These are phyloP conservation scores for Myotis lucifugus DNA, from an alignment of 2,113 vertebrate species.

Conservation along the genomic window DNA sequence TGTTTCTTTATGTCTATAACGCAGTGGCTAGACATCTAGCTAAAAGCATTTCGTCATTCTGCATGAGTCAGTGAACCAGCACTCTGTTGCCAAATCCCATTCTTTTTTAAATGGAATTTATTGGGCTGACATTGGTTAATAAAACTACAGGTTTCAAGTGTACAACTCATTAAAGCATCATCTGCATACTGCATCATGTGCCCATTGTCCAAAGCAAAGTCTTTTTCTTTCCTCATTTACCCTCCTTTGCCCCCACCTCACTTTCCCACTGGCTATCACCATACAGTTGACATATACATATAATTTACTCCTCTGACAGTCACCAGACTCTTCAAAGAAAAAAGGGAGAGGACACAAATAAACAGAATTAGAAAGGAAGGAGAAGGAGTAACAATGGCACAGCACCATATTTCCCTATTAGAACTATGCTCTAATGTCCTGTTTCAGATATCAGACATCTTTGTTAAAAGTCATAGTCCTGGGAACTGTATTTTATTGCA, in stretches of 20 bases:
- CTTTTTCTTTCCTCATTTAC: background rate
- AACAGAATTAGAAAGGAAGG: background rate
- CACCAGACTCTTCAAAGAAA: background rate
- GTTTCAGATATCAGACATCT: background rate
- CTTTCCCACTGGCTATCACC: background rate
- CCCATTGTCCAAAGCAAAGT: background rate
- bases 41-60: background rate
- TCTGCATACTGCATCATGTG: background rate
- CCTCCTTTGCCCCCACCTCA: background rate
- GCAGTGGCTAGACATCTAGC: background rate
- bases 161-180: background rate
- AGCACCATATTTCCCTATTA: background rate
- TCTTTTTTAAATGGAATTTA: background rate
- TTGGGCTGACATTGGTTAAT: background rate
- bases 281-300: background rate
- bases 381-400: background rate
- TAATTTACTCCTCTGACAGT: background rate
- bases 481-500: background rate
- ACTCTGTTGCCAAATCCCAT: background rate
- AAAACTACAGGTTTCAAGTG: background rate
- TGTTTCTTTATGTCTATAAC: background rate
- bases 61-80: background rate
- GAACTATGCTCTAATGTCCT: background rate
- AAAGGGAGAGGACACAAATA: background rate
- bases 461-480: constrained; percentile 15